A percentile compares a stretch with the other conserved stretches of the same genome.
phyloP scores from a whole-genome alignment of 2,888 invertebrate genomes.

The Drosophila heteroneura region DNA sequence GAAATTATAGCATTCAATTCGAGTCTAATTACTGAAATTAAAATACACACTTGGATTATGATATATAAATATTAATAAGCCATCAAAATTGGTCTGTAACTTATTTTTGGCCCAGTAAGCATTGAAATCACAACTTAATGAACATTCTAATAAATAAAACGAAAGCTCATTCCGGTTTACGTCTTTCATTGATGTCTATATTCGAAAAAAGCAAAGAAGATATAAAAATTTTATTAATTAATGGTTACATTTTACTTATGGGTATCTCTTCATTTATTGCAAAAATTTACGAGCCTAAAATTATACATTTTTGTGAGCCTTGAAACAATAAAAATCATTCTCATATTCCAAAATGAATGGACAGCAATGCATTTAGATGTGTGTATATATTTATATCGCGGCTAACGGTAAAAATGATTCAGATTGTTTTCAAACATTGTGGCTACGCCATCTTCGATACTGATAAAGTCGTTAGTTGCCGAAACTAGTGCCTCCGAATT shows the following conservation, averaged over 20 bases:
- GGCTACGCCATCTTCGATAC: conserved; percentile 51
- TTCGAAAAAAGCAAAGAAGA: not conserved
- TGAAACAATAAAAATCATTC: not conserved
- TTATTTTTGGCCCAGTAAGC: not conserved
- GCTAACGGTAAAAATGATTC: conserved; percentile 40
- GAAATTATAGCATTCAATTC: not conserved
- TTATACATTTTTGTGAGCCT: not conserved
- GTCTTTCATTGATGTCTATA: not conserved
- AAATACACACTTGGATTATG: not conserved
- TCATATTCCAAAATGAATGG: conserved; percentile 6
- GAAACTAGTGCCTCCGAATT: conserved; percentile 41
- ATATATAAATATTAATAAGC: not conserved
- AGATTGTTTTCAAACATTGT: conserved; percentile 56
- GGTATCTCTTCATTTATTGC: not conserved
- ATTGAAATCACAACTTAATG: not conserved
- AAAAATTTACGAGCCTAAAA: not conserved
- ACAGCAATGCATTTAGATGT: conserved; percentile 59
- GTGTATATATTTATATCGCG: too few species aligned
- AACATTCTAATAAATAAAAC: not conserved
- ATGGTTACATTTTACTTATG: not conserved
- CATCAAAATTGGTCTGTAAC: not conserved
- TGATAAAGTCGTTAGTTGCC: conserved; percentile 50
- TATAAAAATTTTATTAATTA: not conserved
- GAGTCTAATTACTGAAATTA: not conserved
- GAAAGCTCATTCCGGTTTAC: not conserved